phyloP scores from a whole-genome alignment of 2,113 vertebrate species.

The Cettia cetti region DNA sequence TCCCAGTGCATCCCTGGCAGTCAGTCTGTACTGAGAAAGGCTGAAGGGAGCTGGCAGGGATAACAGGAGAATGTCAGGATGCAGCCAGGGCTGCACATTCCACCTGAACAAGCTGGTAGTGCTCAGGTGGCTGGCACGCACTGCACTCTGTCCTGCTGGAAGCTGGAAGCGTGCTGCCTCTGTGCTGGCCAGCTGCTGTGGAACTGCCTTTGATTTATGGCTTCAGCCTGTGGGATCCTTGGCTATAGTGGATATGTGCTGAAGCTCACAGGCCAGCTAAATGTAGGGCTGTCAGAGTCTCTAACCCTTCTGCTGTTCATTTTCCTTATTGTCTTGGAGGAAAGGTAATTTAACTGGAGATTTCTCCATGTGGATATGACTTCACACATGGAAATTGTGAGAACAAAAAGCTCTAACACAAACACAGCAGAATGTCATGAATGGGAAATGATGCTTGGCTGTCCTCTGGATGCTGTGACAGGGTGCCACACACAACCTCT shows the following conservation, averaged over 20 bases:
- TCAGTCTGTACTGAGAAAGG: background rate
- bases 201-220: background rate
- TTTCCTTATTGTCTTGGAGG: background rate
- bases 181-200: background rate
- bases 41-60: background rate
- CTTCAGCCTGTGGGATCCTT: background rate
- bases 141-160: background rate
- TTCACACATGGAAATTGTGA: background rate
- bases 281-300: background rate
- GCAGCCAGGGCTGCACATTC: background rate
- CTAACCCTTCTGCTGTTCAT: background rate
- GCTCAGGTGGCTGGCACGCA: background rate
- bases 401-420: background rate
- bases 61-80: background rate
- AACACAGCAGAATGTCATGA: background rate
- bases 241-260: background rate
- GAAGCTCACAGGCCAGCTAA: background rate
- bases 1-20: fast-evolving
- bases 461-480: background rate
- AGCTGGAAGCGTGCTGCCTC: background rate
- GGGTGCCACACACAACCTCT: background rate
- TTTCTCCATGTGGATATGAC: background rate
- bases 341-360: background rate
- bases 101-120: background rate
- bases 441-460: background rate